Conservation (phyloP, 2,888 invertebrate genomes). For the Caenorhabditis sinica region DNA sequence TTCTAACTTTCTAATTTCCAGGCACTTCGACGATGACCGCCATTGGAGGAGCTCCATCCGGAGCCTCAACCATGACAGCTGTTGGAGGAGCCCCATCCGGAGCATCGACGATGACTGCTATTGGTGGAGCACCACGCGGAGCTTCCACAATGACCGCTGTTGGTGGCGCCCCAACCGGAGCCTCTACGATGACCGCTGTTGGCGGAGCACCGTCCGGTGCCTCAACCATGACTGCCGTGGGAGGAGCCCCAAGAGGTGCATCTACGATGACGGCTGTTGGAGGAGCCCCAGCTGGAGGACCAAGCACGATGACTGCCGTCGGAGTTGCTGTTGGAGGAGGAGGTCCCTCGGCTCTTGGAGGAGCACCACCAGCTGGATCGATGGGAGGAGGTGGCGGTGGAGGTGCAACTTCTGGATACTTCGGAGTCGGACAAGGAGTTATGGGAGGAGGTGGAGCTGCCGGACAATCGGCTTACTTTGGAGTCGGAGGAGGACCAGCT, state of each 20-base stretch:
- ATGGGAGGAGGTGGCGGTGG: slow-evolving; percentile 59
- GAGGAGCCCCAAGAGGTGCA: too few species aligned
- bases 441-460: slow-evolving; percentile 48
- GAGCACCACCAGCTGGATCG: slow-evolving; percentile 32
- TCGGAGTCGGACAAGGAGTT: slow-evolving; percentile 62
- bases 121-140: too few species aligned
- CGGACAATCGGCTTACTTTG: slow-evolving; percentile 66
- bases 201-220: too few species aligned
- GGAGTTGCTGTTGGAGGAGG: slow-evolving; percentile 36
- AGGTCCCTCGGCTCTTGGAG: slow-evolving; percentile 42
- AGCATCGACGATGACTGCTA: too few species aligned
- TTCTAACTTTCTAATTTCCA: not conserved
- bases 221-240: too few species aligned
- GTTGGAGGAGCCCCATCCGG: too few species aligned
- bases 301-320: slow-evolving; percentile 64
- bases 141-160: too few species aligned
- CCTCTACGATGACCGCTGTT: too few species aligned
- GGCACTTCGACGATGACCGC: slow-evolving; percentile 54
- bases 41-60: slow-evolving; percentile 68
- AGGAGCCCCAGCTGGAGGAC: too few species aligned
- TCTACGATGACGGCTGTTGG: too few species aligned
- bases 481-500: slow-evolving; percentile 67
- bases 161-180: too few species aligned
- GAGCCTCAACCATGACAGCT: slow-evolving; percentile 75
- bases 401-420: slow-evolving; percentile 65